These are phyloP conservation scores for Acipenser oxyrinchus DNA, from an alignment of 2,797 vertebrate species.

Conservation along the genomic window DNA sequence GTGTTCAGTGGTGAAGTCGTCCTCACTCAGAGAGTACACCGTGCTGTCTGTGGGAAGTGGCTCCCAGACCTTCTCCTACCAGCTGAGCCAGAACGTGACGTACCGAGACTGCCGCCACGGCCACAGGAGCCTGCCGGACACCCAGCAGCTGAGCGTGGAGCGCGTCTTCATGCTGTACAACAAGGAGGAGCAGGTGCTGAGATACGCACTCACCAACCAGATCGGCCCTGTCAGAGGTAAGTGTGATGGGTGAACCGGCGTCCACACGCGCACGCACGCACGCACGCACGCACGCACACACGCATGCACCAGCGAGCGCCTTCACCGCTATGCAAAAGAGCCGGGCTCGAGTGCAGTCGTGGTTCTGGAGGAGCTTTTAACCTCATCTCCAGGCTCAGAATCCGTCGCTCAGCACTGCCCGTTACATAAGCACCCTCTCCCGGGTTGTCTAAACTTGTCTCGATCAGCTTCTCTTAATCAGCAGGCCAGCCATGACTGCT, in stretches of 20 bases:
- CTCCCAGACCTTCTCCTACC: constrained; percentile 71
- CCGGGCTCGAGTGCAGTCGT: no score
- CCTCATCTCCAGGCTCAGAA: no score
- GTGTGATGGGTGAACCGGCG: constrained; percentile 9
- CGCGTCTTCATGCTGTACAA: constrained; percentile 78
- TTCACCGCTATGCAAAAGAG: no score
- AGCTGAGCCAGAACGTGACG: constrained; percentile 77
- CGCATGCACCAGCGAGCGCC: background rate
- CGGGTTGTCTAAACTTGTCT: no score
- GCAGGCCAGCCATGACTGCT: no score
- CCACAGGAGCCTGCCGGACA: constrained; percentile 28
- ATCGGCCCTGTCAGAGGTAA: constrained; percentile 69
- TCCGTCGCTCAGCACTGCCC: no score
- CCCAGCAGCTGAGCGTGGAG: constrained; percentile 67
- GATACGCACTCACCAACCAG: constrained; percentile 83
- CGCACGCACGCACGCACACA: background rate
- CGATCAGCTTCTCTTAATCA: no score
- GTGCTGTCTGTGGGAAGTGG: constrained; percentile 50
- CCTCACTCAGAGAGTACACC: constrained; percentile 63
- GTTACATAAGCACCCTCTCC: no score
- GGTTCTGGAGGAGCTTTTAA: no score
- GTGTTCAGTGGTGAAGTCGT: constrained; percentile 66
- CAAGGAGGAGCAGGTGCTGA: constrained; percentile 71
- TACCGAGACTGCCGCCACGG: constrained; percentile 63
- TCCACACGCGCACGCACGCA: no score